Base-by-base conservation (phyloP, 2,113 vertebrate species). In the Grammomys surdaster region DNA sequence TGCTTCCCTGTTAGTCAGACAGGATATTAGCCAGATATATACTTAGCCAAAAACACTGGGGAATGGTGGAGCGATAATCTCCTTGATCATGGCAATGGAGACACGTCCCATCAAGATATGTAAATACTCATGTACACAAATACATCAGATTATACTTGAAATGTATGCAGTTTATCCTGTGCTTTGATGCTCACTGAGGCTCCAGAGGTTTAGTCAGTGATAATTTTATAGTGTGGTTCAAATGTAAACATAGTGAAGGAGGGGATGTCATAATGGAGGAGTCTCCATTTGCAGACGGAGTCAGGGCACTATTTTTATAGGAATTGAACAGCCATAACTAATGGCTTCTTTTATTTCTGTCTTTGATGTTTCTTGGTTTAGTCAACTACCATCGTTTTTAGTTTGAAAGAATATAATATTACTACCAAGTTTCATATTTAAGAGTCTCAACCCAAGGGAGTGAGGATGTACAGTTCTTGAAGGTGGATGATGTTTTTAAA, bases 311-410 rank as follows among this genome's bases (percentile, higher is more conserved):
- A 13, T 72, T 77, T 90, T 89, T 77, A 84, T 63, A 81, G 51
- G 78, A 56, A 81, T 63, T 86, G 70, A 93, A 43, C 48, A 91
- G 2, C 56, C 5, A 48, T 70, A 93, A 95, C 75, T 84, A 87
- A 54, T 88, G 86, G 56, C 36, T 88, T n/a, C 58, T 94, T 89
- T 76, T 75, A 54, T 80, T 86, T 96, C 48, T 91, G 63, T 31
- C 73, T 93, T 89, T 96, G 84, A 40, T 96, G 70, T 78, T 93
- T 84, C 81, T n/a, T 63, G 56, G 81, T 43, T 84, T n/a, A 85
- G 82, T 90, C 46, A 65, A 22, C 56, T 80, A 24, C 24, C 46
- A 51, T 94, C 33, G 73, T 78, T 87, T 91, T 90, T 80, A 48
- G 54, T 58, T 60, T 93, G 73, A 88, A 84, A 88, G 76, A 69